Conservation (phyloP, 2,888 invertebrate genomes). For the Clepsis dumicolana region DNA sequence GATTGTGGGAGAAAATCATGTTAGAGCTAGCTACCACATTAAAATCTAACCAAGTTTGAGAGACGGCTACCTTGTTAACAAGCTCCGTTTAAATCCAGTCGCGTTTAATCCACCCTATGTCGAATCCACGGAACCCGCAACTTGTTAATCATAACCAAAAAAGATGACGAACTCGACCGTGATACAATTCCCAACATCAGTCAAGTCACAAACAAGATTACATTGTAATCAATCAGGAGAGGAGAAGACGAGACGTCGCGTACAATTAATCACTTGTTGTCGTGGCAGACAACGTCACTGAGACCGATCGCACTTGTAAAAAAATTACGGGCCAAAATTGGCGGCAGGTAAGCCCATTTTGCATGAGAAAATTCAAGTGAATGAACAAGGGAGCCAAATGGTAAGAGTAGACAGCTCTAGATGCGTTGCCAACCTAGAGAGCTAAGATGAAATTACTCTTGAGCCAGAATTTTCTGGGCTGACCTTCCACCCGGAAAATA, state of each 20-base stretch:
- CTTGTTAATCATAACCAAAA: conserved; percentile 46
- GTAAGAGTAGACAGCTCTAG: no score
- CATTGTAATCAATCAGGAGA: conserved; percentile 80
- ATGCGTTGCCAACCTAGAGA: no score
- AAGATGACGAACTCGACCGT: conserved; percentile 63
- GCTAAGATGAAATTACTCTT: no score
- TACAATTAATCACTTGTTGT: conserved; percentile 78
- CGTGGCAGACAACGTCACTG: conserved; percentile 54
- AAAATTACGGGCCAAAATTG: conserved; percentile 15
- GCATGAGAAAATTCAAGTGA: no score
- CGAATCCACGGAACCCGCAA: neutral
- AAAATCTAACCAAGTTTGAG: neutral
- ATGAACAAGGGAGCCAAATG: no score
- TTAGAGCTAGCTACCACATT: neutral
- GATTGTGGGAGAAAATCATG: no score
- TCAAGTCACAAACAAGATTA: conserved; percentile 83
- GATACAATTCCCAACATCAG: conserved; percentile 72
- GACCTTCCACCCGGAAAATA: no score
- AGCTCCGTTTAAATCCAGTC: neutral
- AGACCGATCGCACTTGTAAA: conserved; percentile 24
- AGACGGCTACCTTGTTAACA: neutral
- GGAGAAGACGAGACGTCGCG: conserved; percentile 62
- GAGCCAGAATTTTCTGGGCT: no score
- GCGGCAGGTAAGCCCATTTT: conserved; percentile 3
- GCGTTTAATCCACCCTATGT: neutral